Evolutionary conservation across 2,113 vertebrate species (phyloP).

Genomic region (Amblyopsis rosae): DNA sequence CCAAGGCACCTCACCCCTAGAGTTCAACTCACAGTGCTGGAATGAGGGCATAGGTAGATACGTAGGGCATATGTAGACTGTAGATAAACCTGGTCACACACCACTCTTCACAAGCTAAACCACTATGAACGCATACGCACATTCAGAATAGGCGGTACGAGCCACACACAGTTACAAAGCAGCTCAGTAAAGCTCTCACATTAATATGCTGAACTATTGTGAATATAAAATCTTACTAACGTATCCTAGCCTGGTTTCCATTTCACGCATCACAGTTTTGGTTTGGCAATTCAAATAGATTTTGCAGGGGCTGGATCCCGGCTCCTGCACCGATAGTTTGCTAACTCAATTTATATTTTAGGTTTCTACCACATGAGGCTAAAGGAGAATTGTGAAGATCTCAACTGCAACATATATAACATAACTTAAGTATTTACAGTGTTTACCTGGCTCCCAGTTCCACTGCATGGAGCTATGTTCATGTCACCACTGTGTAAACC

Average conservation of each 20-base stretch:
- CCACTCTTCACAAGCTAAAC: not conserved
- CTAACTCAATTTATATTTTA: not conserved
- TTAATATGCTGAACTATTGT: no score
- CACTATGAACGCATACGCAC: not conserved
- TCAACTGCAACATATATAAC: not conserved
- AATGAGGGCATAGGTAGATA: conserved; percentile 6
- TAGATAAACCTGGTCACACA: not conserved
- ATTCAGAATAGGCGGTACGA: not conserved
- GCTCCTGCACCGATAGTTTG: not conserved
- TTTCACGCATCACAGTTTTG: no score
- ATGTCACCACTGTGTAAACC: conserved; percentile 61
- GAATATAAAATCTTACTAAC: no score
- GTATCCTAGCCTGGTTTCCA: no score
- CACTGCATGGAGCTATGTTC: conserved; percentile 78
- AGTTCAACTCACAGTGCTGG: conserved; percentile 82
- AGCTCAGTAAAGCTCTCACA: no score
- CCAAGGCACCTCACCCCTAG: conserved; percentile 77
- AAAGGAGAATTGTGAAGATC: not conserved
- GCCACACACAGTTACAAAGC: no score
- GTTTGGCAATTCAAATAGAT: no score
- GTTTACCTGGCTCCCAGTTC: conserved; percentile 81
- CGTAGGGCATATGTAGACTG: not conserved
- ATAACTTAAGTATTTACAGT: not conserved
- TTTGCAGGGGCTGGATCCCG: not conserved
- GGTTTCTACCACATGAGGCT: not conserved